Evolutionary conservation across 2,797 vertebrate genomes (phyloP).

Genomic region (Masticophis lateralis): DNA sequence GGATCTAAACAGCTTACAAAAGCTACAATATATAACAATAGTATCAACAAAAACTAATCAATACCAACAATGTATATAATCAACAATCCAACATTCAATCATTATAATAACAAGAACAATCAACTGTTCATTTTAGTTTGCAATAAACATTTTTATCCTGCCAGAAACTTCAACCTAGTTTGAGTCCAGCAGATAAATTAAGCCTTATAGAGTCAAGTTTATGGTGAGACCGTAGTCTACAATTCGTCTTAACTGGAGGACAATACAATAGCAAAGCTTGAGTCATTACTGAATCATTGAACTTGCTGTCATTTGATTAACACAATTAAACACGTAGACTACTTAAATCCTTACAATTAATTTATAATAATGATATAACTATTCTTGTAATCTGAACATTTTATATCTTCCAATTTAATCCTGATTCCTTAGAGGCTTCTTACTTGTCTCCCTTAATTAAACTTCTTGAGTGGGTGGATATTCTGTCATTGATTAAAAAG

Average conservation of each 20-base stretch:
- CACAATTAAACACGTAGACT: not conserved
- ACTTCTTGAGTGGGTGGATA: not conserved
- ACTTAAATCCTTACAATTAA: not conserved
- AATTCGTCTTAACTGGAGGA: not conserved
- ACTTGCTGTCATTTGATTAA: not conserved
- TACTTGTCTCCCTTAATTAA: not conserved
- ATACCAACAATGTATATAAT: not conserved
- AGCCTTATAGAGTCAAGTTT: not conserved
- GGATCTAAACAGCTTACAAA: not conserved
- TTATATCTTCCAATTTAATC: not conserved
- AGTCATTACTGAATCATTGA: not conserved
- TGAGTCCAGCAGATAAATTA: not conserved
- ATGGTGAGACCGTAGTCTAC: not conserved
- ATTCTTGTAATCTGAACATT: not conserved
- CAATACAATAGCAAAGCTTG: not conserved
- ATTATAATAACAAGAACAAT: not conserved
- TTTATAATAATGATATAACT: not conserved
- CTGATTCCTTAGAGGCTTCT: not conserved
- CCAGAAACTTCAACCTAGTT: not conserved
- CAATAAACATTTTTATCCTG: not conserved
- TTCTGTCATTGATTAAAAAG: conserved; percentile 1
- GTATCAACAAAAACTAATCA: not conserved
- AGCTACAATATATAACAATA: not conserved
- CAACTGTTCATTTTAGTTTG: not conserved
- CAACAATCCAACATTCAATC: not conserved